Evolutionary conservation across 2,113 vertebrate genomes (phyloP), one percentile per base, ranked within the genome.

Genomic region (Tricholaema leucomelas): DNA sequence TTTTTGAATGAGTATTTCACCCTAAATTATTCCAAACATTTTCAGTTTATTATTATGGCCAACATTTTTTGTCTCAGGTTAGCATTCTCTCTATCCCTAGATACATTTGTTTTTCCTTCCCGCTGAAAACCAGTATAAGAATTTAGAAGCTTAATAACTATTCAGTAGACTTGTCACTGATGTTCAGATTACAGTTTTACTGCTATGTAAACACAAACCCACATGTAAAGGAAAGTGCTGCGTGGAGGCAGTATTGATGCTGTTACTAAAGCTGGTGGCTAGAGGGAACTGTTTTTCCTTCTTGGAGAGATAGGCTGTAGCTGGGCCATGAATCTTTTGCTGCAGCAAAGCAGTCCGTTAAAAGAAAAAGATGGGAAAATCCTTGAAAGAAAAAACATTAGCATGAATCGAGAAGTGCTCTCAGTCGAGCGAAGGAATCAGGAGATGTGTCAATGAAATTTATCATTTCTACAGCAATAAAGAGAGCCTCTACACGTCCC

Each of bases 251-350:
- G 60, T 5, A 8, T 55, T n/a, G 72, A 38, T 84, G 87, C 60
- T 92, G 55, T 94, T 96, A 73, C 90, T 72, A 69, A 90, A 88
- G 18, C 27, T 67, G 87, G 88, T 92, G 55, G 95, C 96, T 97
- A 97, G 97, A 97, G 94, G 97, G 97, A 95, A 92, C 95, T 81
- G 87, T 96, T 94, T 93, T 95, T 88, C 96, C 96, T 97, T 93
- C 76, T 46, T 96, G 88, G 89, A 86, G 67, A 76, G 40, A 42
- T 14, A 28, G 10, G 24, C 35, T 79, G n/a, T 84, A 55, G 72
- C 9, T n/a, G 80, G 16, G 48, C 4, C 2, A 59, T 71, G 38
- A 81, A 50, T 54, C 31, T 70, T 91, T 63, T 58, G 18, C 60
- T 46, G 15, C 44, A 50, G 80, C 30, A 70, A 83, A 82, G 25